phyloP scores from a whole-genome alignment of 2,888 invertebrate species.

The Xanthia icteritia region DNA sequence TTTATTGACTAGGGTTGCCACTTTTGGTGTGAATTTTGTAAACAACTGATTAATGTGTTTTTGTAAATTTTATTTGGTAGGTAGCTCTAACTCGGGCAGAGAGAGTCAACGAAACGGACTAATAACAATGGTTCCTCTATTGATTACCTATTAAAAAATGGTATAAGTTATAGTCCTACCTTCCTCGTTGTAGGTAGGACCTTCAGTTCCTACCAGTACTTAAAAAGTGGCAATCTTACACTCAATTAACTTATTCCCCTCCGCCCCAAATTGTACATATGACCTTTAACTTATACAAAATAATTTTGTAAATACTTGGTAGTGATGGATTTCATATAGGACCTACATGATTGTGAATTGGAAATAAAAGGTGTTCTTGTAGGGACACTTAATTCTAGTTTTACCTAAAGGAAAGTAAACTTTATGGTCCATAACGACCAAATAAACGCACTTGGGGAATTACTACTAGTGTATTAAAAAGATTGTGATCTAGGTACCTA shows the following conservation, averaged over 20 bases:
- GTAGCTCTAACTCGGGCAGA: background rate
- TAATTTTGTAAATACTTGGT: conserved; percentile 30
- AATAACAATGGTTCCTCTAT: background rate
- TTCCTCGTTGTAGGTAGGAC: background rate
- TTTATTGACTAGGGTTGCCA: conserved; percentile 38
- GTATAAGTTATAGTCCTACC: background rate
- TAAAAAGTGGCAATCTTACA: conserved; percentile 39
- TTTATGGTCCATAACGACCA: background rate
- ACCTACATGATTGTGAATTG: background rate
- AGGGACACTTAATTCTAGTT: background rate
- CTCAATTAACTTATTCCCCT: conserved; percentile 48
- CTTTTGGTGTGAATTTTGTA: conserved; percentile 2
- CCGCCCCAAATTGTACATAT: conserved; percentile 27
- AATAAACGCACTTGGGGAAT: background rate
- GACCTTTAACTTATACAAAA: conserved; percentile 13
- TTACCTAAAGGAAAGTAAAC: conserved; percentile 1
- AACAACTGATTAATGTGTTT: too few species aligned
- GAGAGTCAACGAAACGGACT: background rate
- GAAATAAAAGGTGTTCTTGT: background rate
- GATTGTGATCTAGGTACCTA: background rate
- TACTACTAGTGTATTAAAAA: background rate
- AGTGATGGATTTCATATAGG: conserved; percentile 27
- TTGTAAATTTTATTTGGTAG: background rate
- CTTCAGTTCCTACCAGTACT: background rate
- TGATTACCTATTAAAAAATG: background rate